Evolutionary conservation across 1,140 invertebrate genomes (phyloP), one percentile per base, ranked within the genome.

Genomic region (Goniozus legneri): DNA sequence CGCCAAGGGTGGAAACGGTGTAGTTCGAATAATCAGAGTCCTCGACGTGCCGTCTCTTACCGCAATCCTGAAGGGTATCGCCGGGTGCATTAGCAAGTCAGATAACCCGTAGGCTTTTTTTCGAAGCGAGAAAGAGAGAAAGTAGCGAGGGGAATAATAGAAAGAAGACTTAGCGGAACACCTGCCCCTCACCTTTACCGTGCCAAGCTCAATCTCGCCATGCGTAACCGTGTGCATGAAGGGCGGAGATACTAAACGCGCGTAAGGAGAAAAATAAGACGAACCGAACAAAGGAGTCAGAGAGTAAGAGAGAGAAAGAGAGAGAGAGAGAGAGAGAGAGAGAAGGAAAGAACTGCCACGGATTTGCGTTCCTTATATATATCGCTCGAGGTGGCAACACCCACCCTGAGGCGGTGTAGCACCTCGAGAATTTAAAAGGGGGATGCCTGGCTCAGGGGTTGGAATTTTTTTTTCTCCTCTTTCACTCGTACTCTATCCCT

Each of bases 11-110:
- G 20, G 37, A 38, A 44, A 41, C 27, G 42, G 47, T 44, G 30
- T 47, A 37, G 57, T 47, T 41, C 40, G 50, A 57, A 60, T 62
- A 62, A 64, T 60, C 62, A 58, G 34, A 61, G 41, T 44, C 40
- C n/a, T n/a, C n/a, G n/a, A n/a, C n/a, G n/a, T n/a, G 44, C 51
- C 47, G 53, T 51, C 39, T 41, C 20, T 20, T 24, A 22, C 43
- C 40, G 43, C 56, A 65, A 65, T 62, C 58, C 56, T 52, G 33
- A 18, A 35, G 54, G 56, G 59, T 66, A 66, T 66, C 56, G 52
- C 44, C 43, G 38, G 44, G n/a, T 61, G 48, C 49, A 69, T 67
- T 67, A 67, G 64, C 62, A 66, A 65, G 64, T 67, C 64, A 67
- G 58, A 69, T 67, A 64, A 56, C 48, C 44, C 34, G n/a, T 56